Percentiles rank a stretch among this genome's conserved stretches.
phyloP scores from a whole-genome alignment of 2,888 invertebrate genomes.

The Monochamus alternatus region DNA sequence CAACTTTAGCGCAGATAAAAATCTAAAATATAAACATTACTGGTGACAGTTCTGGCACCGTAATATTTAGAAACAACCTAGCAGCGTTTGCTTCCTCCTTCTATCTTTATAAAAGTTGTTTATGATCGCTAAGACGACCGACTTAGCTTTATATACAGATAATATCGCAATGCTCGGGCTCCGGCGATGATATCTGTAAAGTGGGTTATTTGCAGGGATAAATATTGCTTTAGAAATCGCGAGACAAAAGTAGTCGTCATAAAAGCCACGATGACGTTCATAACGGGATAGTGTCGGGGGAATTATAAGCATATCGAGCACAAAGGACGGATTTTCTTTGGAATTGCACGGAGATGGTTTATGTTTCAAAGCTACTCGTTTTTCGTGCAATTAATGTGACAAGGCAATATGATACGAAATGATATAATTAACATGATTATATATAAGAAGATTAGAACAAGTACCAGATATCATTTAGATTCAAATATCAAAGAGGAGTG shows the following conservation, averaged over 20 bases:
- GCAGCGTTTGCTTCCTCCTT: background rate
- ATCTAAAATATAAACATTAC: constrained; percentile 20
- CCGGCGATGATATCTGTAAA: constrained; percentile 2
- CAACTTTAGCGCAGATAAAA: constrained; percentile 14
- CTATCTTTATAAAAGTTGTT: constrained; percentile 15
- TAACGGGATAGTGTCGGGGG: background rate
- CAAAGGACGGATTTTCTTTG: no score
- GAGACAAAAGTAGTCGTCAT: constrained; percentile 5
- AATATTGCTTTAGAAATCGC: constrained; percentile 1
- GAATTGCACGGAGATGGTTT: no score
- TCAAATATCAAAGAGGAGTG: no score
- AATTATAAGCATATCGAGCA: no score
- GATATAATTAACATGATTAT: no score
- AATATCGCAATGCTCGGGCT: background rate
- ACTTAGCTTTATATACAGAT: constrained; percentile 6
- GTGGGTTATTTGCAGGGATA: constrained; percentile 5
- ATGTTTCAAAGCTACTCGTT: no score
- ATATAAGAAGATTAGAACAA: no score
- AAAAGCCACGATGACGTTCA: constrained; percentile 1
- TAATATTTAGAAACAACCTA: background rate
- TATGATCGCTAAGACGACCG: background rate
- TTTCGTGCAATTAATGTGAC: no score
- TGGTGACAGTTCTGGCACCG: background rate
- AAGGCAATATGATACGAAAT: no score
- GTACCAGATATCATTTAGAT: no score